A percentile compares a stretch with the other conserved stretches of the same genome.
Conservation (phyloP, 2,888 invertebrate genomes). For the Epistrophe eligans region DNA sequence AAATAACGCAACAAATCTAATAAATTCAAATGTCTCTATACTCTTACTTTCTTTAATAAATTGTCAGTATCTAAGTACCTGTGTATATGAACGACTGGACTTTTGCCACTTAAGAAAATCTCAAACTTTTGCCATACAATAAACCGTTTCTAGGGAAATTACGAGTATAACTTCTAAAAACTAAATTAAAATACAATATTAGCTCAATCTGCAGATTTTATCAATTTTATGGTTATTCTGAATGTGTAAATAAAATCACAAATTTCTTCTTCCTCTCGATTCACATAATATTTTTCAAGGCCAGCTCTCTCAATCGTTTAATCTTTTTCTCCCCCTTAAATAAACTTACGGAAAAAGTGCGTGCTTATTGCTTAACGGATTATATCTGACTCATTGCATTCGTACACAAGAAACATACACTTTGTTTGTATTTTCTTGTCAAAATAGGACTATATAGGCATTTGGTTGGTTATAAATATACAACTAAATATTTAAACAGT, state of each 20-base stretch:
- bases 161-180: no score
- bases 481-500: slow-evolving; percentile 49
- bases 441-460: not conserved
- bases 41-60: no score
- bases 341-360: slow-evolving; percentile 16
- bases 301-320: slow-evolving; percentile 17
- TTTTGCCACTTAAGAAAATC: no score
- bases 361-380: slow-evolving; percentile 54
- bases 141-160: no score
- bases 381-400: slow-evolving; percentile 58
- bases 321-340: slow-evolving; percentile 7
- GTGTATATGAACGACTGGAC: no score
- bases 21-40: no score
- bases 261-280: not conserved
- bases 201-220: not conserved
- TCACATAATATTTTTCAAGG: not conserved
- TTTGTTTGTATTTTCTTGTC: slow-evolving; percentile 6
- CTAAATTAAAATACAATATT: no score
- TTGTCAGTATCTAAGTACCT: no score
- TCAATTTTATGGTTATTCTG: not conserved
- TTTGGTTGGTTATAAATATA: slow-evolving; percentile 29
- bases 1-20: no score
- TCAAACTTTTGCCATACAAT: no score
- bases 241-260: not conserved
- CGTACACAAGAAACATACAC: slow-evolving; percentile 35